phyloP scores from a whole-genome alignment of 2,888 invertebrate species.

The Parnassius apollo region DNA sequence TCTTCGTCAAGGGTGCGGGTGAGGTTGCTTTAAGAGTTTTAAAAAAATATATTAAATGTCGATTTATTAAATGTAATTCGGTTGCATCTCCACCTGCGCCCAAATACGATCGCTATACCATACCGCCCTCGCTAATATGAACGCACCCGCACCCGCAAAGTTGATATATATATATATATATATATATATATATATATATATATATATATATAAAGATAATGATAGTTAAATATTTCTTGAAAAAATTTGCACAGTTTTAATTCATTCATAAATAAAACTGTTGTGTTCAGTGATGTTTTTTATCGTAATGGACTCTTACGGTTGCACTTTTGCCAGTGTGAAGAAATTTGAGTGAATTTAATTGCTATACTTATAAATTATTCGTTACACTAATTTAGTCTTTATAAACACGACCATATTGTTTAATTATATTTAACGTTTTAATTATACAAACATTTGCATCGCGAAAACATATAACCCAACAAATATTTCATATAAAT shows the following conservation, averaged over 20 bases:
- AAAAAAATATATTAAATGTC: background rate
- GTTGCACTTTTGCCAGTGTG: too few species aligned
- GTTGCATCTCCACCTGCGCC: conserved; percentile 49
- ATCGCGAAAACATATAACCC: too few species aligned
- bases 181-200: background rate
- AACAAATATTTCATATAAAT: too few species aligned
- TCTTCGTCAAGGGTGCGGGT: conserved; percentile 53
- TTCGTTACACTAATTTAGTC: too few species aligned
- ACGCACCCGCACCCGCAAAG: conserved; percentile 56
- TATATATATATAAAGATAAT: background rate
- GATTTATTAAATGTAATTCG: background rate
- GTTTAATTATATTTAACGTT: too few species aligned
- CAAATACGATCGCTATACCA: conserved; percentile 35
- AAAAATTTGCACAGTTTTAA: background rate
- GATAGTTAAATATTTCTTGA: background rate
- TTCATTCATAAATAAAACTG: background rate
- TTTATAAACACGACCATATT: too few species aligned
- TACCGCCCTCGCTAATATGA: conserved; percentile 43
- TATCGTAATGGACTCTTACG: too few species aligned
- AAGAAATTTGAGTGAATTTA: too few species aligned
- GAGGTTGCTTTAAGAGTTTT: conserved; percentile 24
- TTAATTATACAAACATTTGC: too few species aligned
- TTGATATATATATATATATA: conserved; percentile 17
- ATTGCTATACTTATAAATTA: too few species aligned
- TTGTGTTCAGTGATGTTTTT: too few species aligned